Percentiles rank a stretch among this genome's conserved stretches.
Conservation (phyloP, 2,888 invertebrate genomes). For the Muscina levida region DNA sequence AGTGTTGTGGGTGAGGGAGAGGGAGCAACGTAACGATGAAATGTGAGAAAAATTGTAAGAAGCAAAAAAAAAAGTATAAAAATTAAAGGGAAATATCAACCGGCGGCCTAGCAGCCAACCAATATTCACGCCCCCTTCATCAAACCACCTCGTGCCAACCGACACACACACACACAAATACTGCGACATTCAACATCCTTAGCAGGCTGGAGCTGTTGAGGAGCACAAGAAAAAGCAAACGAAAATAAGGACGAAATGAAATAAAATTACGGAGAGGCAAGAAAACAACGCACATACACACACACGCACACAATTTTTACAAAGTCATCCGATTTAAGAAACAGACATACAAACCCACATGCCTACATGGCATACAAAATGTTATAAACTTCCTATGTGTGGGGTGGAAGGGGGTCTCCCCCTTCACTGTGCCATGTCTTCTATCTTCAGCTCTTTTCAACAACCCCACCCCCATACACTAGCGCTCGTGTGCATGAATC, state of each 20-base stretch:
- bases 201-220: constrained; percentile 11
- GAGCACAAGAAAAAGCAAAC: constrained; percentile 31
- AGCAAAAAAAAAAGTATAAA: constrained; percentile 44
- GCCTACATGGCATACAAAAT: constrained; percentile 37
- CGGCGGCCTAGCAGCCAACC: constrained; percentile 55
- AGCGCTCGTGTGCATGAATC: constrained; percentile 57
- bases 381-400: constrained; percentile 63
- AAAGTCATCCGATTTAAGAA: constrained; percentile 79
- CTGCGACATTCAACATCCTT: constrained; percentile 1
- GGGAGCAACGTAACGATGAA: constrained; percentile 43
- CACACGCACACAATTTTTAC: too few relatives aligned
- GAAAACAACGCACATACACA: too few relatives aligned
- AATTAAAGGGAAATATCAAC: constrained; percentile 59
- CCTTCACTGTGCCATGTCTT: too few relatives aligned
- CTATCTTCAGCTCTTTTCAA: constrained; percentile 6
- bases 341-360: constrained; percentile 66
- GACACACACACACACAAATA: constrained; percentile 23
- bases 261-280: constrained; percentile 62
- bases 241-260: constrained; percentile 67
- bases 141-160: constrained; percentile 1
- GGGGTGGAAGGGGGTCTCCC: too few relatives aligned
- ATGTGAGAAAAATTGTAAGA: constrained; percentile 52
- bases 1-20: neutral
- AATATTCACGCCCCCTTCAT: constrained; percentile 64
- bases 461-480: constrained; percentile 56